phyloP scores from a whole-genome alignment of 1,140 invertebrate species.

The Hirudo medicinalis region DNA sequence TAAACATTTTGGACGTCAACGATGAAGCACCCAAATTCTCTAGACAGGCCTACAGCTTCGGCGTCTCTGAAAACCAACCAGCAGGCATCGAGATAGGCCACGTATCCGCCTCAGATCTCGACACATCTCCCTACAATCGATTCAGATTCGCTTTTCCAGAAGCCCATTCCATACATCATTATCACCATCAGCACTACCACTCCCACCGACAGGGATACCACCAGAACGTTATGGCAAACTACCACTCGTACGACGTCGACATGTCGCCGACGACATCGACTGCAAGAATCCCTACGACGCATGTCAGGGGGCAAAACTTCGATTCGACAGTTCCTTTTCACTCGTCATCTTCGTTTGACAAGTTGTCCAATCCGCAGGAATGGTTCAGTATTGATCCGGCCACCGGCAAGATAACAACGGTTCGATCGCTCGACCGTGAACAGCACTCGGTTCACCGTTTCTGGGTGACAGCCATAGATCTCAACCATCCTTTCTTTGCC shows the following conservation, averaged over 20 bases:
- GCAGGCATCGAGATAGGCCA: slow-evolving; percentile 13
- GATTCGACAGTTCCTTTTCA: background rate
- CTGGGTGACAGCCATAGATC: slow-evolving; percentile 68
- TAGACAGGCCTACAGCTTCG: slow-evolving; percentile 18
- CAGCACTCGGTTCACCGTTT: slow-evolving; percentile 60
- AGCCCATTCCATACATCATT: background rate
- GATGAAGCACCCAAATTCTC: slow-evolving; percentile 20
- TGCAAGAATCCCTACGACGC: background rate
- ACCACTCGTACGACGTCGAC: background rate
- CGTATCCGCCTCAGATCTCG: slow-evolving; percentile 17
- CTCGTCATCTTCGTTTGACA: background rate
- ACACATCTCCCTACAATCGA: slow-evolving; percentile 17
- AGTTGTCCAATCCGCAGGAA: slow-evolving; percentile 2
- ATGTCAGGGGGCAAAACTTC: background rate
- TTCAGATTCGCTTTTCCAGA: slow-evolving; percentile 19
- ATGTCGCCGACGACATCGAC: background rate
- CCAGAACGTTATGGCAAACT: background rate
- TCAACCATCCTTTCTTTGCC: slow-evolving; percentile 41
- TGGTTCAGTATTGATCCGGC: slow-evolving; percentile 30
- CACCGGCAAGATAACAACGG: slow-evolving; percentile 65
- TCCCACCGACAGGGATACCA: background rate
- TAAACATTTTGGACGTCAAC: slow-evolving; percentile 22
- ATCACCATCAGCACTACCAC: background rate
- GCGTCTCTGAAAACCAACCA: slow-evolving; percentile 18
- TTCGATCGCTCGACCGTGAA: slow-evolving; percentile 65